Conservation (phyloP, 1,140 invertebrate species). For the Sitobion miscanthi region DNA sequence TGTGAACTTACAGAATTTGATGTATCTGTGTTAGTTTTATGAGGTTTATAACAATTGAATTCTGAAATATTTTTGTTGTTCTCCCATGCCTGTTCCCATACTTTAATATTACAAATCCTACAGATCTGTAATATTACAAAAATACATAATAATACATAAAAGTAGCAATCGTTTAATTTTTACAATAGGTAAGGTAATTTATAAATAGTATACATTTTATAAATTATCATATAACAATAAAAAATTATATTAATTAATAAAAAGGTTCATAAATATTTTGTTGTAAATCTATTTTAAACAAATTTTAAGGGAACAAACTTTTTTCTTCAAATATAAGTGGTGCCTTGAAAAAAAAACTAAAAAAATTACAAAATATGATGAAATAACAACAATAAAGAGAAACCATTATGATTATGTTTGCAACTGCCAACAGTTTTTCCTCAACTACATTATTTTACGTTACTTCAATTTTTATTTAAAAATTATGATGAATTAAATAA, state of each 20-base stretch:
- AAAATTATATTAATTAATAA: too few species aligned
- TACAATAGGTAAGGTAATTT: too few species aligned
- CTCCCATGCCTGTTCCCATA: slow-evolving; percentile 47
- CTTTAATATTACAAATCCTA: slow-evolving; percentile 37
- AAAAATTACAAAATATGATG: neutral
- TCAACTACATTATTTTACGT: too few species aligned
- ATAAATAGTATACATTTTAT: too few species aligned
- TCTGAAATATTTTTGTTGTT: neutral
- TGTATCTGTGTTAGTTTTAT: neutral
- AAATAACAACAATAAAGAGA: neutral
- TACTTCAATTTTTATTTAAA: neutral
- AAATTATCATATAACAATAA: too few species aligned
- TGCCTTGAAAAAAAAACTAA: neutral
- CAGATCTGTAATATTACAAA: slow-evolving; percentile 30
- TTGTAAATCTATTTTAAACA: too few species aligned
- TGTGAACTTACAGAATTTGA: slow-evolving; percentile 32
- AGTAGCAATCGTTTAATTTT: too few species aligned
- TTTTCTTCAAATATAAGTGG: neutral
- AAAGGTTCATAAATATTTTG: neutral
- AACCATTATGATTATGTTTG: too few species aligned
- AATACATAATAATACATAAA: neutral
- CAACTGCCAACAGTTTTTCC: too few species aligned
- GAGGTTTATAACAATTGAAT: slow-evolving; percentile 27
- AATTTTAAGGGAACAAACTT: neutral
- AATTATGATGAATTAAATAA: neutral